A percentile compares a stretch with the other conserved stretches of the same genome.
Conservation (phyloP, 2,113 vertebrate species). For the Romanogobio albipinnatus region DNA sequence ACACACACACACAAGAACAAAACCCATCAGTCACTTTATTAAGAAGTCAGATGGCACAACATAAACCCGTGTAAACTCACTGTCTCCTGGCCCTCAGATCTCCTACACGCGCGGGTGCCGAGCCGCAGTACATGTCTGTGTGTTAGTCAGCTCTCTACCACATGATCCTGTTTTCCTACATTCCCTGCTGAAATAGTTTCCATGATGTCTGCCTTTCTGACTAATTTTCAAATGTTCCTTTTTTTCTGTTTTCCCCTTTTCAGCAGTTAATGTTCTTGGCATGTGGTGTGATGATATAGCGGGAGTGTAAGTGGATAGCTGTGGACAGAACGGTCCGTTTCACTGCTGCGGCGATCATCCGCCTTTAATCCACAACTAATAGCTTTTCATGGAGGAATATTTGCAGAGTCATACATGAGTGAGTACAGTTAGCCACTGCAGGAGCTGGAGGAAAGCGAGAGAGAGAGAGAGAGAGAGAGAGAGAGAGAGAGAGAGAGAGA, state of each 20-base stretch:
- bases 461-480: neutral
- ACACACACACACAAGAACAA: slow-evolving; percentile 60
- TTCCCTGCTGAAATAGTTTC: slow-evolving; percentile 46
- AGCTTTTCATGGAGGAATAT: slow-evolving; percentile 34
- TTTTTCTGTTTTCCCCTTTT: neutral
- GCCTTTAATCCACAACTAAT: slow-evolving; percentile 46
- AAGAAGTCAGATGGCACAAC: slow-evolving; percentile 45
- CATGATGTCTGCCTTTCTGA: slow-evolving; percentile 49
- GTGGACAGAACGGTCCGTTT: slow-evolving; percentile 38
- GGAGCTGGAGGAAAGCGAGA: neutral
- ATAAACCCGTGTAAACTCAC: slow-evolving; percentile 34
- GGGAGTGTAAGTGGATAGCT: slow-evolving; percentile 40
- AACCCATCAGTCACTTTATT: slow-evolving; percentile 56
- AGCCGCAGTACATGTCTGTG: slow-evolving; percentile 33
- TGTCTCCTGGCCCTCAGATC: slow-evolving; percentile 16
- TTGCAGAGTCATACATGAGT: slow-evolving; percentile 39
- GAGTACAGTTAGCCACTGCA: slow-evolving; percentile 9
- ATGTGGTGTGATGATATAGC: slow-evolving; percentile 28
- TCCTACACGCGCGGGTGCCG: neutral
- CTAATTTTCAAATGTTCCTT: slow-evolving; percentile 32
- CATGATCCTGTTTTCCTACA: slow-evolving; percentile 39
- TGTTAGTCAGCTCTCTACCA: slow-evolving; percentile 36
- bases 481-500: neutral
- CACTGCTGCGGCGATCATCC: slow-evolving; percentile 36
- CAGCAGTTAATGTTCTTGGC: slow-evolving; percentile 31